Base-by-base conservation (phyloP, 2,113 vertebrate species). In the Neotoma lepida region DNA sequence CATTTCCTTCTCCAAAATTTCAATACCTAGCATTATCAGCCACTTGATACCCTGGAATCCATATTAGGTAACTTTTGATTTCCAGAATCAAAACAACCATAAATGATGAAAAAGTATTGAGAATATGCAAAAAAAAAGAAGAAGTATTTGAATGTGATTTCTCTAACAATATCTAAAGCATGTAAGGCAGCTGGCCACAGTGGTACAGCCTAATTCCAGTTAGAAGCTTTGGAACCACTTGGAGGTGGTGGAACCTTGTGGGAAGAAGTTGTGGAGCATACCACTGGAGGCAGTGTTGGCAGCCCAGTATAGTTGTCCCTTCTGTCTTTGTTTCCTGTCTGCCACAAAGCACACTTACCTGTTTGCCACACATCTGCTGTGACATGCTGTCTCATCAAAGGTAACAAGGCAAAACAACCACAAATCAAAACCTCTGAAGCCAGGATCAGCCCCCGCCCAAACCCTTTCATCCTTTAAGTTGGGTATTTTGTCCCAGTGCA, bases 61-160 rank as follows among this genome's bases (percentile, higher is more conserved):
- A 85, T 9, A 74, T 51, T 58, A 95, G 82, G 58, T 77, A 82
- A 86, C 39, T 86, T 78, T 70, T 88, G 39, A 63, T 74, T 89
- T 44, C 39, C 49, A 95, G 86, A 86, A 51, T 82, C 74, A 91
- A 89, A 76, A 5, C 44, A 24, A 86, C 2, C 30, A 76, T 22
- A 82, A 93, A 51, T 51, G 39, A 91, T 68, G 4, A 89, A 81
- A 86, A 73, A 77, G 22, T 89, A 68, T 26, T 63, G 35, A 89
- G 35, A 77, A 77, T 13, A 51, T 33, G 61, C 58, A 46, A 71
- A 70, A 41, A 84, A n/a, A n/a, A n/a, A n/a, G n/a, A n/a, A n/a
- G n/a, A 58, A 88, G 18, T n/a, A 28, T 1, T 90, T n/a, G 41
- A 56, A 74, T 26, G 30, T 44, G 39, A 63, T 86, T 91, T 70